These are phyloP conservation scores for Stictonetta naevosa DNA, from an alignment of 2,113 vertebrate species.

Conservation along the genomic window DNA sequence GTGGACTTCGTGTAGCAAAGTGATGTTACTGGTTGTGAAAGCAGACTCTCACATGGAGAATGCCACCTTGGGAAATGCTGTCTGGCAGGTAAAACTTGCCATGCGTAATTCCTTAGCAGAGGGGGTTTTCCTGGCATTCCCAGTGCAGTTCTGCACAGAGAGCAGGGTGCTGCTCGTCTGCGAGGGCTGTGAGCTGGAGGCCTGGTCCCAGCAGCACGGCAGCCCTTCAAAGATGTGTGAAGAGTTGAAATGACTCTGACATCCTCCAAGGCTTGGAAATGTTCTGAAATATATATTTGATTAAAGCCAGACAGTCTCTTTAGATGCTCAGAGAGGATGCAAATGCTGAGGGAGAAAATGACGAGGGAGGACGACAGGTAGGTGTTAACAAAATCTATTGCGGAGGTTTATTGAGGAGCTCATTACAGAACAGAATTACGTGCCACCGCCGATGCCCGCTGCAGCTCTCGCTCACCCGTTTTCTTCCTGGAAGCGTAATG, in stretches of 20 bases:
- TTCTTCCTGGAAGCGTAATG: background rate
- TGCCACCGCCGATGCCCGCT: background rate
- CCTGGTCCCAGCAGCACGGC: rapidly evolving
- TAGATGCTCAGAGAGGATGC: background rate
- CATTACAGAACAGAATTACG: background rate
- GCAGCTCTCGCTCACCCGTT: background rate
- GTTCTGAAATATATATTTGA: background rate
- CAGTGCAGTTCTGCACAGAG: background rate
- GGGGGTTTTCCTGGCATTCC: background rate
- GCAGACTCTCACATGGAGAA: background rate
- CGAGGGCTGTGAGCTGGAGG: background rate
- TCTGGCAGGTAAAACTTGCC: background rate
- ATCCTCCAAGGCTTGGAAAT: background rate
- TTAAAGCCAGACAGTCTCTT: background rate
- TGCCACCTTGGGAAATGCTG: rapidly evolving
- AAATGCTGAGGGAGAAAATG: background rate
- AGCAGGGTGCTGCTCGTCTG: background rate
- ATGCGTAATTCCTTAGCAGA: background rate
- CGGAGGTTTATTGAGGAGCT: background rate
- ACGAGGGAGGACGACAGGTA: background rate
- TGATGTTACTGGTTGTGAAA: background rate
- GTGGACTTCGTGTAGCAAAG: background rate
- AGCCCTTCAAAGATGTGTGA: background rate
- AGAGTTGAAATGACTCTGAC: background rate
- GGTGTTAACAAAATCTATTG: background rate